Conservation (phyloP, 2,888 invertebrate genomes). For the Trypoxylon attenuatum region DNA sequence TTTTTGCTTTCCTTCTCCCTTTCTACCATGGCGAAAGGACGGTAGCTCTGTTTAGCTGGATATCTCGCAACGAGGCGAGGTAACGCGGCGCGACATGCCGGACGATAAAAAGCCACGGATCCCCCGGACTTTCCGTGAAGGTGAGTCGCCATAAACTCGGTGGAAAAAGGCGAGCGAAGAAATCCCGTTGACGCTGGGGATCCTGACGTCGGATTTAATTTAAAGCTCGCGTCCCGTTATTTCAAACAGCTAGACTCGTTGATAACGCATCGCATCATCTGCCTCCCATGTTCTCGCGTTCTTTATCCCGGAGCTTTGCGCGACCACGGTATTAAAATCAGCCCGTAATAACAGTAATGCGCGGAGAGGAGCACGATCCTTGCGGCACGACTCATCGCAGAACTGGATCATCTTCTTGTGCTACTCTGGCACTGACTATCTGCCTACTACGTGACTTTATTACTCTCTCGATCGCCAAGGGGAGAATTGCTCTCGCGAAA, state of each 20-base stretch:
- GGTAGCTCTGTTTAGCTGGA: too few relatives aligned
- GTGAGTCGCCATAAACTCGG: constrained; percentile 13
- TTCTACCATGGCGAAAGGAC: constrained; percentile 26
- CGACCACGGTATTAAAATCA: too few relatives aligned
- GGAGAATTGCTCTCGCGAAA: too few relatives aligned
- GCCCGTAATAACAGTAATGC: too few relatives aligned
- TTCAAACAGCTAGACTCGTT: constrained; percentile 6
- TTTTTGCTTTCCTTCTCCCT: too few relatives aligned
- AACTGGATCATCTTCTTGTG: too few relatives aligned
- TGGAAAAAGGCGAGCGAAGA: not conserved
- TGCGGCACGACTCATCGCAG: too few relatives aligned
- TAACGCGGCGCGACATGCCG: not conserved
- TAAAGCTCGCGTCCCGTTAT: constrained; percentile 17
- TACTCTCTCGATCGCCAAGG: too few relatives aligned
- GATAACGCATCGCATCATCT: constrained; percentile 9
- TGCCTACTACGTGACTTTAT: too few relatives aligned
- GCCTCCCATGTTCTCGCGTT: not conserved
- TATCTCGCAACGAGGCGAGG: constrained; percentile 9
- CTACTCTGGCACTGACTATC: too few relatives aligned
- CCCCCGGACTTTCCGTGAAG: constrained; percentile 6
- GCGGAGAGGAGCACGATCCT: too few relatives aligned
- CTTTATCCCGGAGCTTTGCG: too few relatives aligned
- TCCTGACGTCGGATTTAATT: constrained; percentile 26
- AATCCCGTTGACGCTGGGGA: not conserved
- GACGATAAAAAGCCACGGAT: constrained; percentile 26